Base-by-base conservation (phyloP, 2,113 vertebrate genomes). In the Pithys albifrons region DNA sequence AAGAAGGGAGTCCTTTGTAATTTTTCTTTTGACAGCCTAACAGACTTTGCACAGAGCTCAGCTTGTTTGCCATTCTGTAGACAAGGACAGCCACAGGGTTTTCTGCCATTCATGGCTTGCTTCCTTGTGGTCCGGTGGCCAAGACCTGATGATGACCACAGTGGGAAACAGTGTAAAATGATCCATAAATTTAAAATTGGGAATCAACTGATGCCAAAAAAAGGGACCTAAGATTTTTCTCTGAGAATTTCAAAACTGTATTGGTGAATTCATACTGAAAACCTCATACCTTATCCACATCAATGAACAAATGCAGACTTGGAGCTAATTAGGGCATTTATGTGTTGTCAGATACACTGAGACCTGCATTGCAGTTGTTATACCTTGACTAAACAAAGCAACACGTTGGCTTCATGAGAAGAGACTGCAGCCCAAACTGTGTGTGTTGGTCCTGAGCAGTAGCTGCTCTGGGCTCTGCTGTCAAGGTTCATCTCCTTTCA, bases 171-270 rank as follows among this genome's bases (percentile, higher is more conserved):
- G 69, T 85, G 96, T 94, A 87, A 98, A 98, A 98, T 96, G 94
- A 95, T 97, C 98, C 97, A 98, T 98, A 98, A 98, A 98, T 98
- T 98, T 98, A 97, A 97, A 98, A 97, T 95, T 20, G 12, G 65
- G 94, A 98, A 98, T 98, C 96, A 97, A 97, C 96, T 97, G 97
- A 98, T 96, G 74, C 93, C 97, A 66, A 92, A 93, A 93, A 25
- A 5, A 13, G 5, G 45, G 57, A 59, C 46, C 57, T 31, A 89
- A 91, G 72, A 94, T 73, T 86, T 93, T 83, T 89, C 86, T 57
- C 41, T 91, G 46, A 88, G 86, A 85, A 77, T 95, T 96, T 97
- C 83, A 69, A 82, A 97, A 93, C 64, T 7, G 4, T 24, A 9
- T 91, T 35, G 49, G 48, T 39, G 85, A 94, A 84, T 76, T 62